phyloP scores from a whole-genome alignment of 1,140 invertebrate species.

The Aethina tumida region DNA sequence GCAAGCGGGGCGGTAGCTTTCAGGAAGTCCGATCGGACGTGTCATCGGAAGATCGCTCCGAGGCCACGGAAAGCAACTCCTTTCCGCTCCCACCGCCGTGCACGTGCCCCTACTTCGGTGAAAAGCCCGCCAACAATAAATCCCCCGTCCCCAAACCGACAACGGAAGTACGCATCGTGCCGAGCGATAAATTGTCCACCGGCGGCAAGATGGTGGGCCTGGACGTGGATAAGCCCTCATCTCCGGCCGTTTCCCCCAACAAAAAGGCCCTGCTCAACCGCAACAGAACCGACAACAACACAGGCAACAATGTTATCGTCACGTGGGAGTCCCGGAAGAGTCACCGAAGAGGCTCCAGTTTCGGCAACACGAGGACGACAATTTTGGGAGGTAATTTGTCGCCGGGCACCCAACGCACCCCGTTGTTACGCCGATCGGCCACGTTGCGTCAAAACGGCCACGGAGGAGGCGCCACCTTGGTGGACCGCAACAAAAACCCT shows the following conservation, averaged over 20 bases:
- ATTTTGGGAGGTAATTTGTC: constrained; percentile 37
- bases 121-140: constrained; percentile 43
- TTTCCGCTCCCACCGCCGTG: constrained; percentile 57
- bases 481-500: constrained; percentile 36
- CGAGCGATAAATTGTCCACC: constrained; percentile 31
- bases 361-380: constrained; percentile 43
- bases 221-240: constrained; percentile 27
- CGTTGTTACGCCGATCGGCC: constrained; percentile 27
- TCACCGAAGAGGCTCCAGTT: constrained; percentile 43
- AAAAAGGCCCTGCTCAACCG: constrained; percentile 21
- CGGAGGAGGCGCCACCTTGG: constrained; percentile 6
- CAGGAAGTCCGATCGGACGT: constrained; percentile 29
- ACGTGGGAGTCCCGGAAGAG: constrained; percentile 50
- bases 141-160: constrained; percentile 33
- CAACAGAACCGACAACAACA: constrained; percentile 19
- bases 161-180: constrained; percentile 45
- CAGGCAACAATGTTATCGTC: constrained; percentile 39
- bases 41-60: background rate
- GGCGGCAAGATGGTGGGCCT: constrained; percentile 10
- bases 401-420: constrained; percentile 25
- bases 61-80: constrained; percentile 18
- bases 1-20: constrained; percentile 41
- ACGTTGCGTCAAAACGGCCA: constrained; percentile 32
- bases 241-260: constrained; percentile 16
- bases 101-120: constrained; percentile 68